Evolutionary conservation across 2,113 vertebrate species (phyloP).

Genomic region (Capreolus pygargus): DNA sequence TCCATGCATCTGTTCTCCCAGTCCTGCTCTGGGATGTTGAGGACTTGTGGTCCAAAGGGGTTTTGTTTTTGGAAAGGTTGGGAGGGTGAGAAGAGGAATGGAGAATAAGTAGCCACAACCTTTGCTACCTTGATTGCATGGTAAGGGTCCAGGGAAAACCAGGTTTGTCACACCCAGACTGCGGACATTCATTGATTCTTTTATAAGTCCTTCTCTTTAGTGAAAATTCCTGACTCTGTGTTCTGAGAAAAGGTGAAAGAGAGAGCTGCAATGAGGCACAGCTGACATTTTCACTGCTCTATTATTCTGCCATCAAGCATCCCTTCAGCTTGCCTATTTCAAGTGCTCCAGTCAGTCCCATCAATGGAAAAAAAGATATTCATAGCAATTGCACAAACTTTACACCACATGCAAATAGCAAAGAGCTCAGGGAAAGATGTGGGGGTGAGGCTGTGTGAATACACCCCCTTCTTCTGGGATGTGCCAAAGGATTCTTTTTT

Average conservation of each 20-base stretch:
- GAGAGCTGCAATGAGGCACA: neutral
- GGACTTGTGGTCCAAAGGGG: neutral
- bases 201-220: neutral
- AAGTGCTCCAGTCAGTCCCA: neutral
- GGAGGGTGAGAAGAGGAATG: neutral
- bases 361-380: neutral
- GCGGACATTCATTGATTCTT: neutral
- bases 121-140: neutral
- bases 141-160: neutral
- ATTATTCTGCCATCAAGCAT: neutral
- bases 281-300: neutral
- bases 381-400: neutral
- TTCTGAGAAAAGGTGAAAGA: neutral
- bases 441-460: neutral
- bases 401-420: neutral
- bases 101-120: neutral
- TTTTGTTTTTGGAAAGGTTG: neutral
- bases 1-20: neutral
- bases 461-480: neutral
- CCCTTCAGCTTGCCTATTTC: neutral
- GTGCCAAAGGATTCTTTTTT: conserved; percentile 18
- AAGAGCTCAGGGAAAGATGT: neutral
- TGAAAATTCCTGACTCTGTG: neutral
- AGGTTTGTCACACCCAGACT: neutral
- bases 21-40: neutral